Base-by-base conservation (phyloP, 2,797 vertebrate species). In the Microctenopoma stevenorrisi region DNA sequence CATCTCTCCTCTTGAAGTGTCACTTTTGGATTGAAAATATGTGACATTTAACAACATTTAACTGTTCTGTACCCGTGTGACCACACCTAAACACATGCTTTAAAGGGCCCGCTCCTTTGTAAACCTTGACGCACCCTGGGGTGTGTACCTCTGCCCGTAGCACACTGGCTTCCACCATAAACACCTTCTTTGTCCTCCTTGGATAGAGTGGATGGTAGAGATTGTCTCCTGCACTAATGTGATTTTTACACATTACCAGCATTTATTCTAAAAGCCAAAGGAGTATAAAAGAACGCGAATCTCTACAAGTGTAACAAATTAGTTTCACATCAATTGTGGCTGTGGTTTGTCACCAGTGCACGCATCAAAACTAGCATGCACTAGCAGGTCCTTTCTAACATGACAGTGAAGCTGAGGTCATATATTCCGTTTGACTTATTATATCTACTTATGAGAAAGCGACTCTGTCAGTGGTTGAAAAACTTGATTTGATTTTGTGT, bases 51-150 rank as follows among this genome's bases (percentile, higher is more conserved):
- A 30, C 28, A 61, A 53, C 37, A 18, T 59, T 10, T 5, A 37
- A 26, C 47, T 3, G n/a, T 35, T 44, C 16, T 47, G 14, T 43
- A 9, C 25, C 37, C 51, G 35, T 18, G 62, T 63, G 64, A 74
- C 75, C 74, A 56, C 79, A 81, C 85, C 89, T 85, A 89, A 90
- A 88, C 83, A 85, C 76, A 77, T 30, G 44, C 75, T 87, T 86
- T 85, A 87, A 90, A 82, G 66, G 70, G 76, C 72, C 67, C 13
- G 58, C 35, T 61, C 54, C 12, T 80, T 86, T 46, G 46, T 90
- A 90, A 90, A 90, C 84, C 76, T 77, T 75, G 88, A 86, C 77
- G 58, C 85, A 82, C 70, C 83, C 74, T 72, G 2, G 49, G 69
- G 85, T 22, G 63, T 58, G 33, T 18, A 67, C 64, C 13, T 44